Conservation (phyloP, 2,113 vertebrate genomes). For the Aegotheles bennettii region DNA sequence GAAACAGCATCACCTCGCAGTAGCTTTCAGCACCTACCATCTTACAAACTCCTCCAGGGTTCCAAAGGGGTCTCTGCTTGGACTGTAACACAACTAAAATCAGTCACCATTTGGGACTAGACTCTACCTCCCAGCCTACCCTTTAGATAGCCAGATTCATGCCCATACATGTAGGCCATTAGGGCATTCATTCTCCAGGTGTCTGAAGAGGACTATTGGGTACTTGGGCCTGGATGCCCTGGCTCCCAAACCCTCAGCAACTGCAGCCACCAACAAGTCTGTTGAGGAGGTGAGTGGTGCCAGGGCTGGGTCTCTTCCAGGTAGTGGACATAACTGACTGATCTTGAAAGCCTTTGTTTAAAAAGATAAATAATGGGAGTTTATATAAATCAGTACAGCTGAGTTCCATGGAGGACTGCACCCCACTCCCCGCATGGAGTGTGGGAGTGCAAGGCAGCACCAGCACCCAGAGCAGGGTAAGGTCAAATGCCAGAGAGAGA, state of each 20-base stretch:
- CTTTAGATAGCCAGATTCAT: background rate
- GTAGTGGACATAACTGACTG: fast-evolving
- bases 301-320: background rate
- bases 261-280: fast-evolving
- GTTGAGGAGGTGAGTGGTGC: fast-evolving
- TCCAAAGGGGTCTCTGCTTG: fast-evolving
- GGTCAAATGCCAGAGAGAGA: fast-evolving
- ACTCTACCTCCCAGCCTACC: background rate
- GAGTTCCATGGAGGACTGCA: fast-evolving
- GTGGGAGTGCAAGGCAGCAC: background rate
- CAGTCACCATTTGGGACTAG: background rate
- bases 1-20: background rate
- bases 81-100: background rate
- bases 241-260: background rate
- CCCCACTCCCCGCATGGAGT: fast-evolving
- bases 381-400: background rate
- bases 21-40: background rate
- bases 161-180: fast-evolving
- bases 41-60: fast-evolving
- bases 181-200: background rate
- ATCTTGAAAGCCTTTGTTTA: background rate
- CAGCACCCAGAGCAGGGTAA: fast-evolving
- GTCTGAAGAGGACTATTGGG: background rate
- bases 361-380: background rate
- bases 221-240: fast-evolving